Percentiles rank a stretch among this genome's conserved stretches.
These are phyloP conservation scores for Crenuchus spilurus DNA, from an alignment of 2,797 vertebrate species.

Conservation along the genomic window DNA sequence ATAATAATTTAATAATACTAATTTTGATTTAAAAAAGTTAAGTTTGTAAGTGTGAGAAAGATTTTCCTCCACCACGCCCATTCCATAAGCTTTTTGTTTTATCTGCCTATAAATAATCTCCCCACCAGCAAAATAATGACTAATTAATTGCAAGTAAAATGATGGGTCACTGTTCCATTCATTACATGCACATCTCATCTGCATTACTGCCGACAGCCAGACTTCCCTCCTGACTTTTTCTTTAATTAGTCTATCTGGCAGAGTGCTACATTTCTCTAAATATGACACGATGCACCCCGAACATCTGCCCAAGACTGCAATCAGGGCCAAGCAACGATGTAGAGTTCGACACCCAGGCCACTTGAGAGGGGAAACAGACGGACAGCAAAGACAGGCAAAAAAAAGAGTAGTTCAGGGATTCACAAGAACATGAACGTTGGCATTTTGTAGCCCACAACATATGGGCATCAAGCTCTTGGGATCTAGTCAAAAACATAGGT, in stretches of 20 bases:
- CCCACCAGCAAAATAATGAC: constrained; percentile 12
- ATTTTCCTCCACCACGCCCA: not conserved
- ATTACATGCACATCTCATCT: constrained; percentile 34
- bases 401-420: not conserved
- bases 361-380: not conserved
- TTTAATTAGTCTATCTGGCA: constrained; percentile 45
- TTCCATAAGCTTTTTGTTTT: constrained; percentile 7
- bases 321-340: constrained; percentile 27
- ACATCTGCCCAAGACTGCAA: constrained; percentile 36
- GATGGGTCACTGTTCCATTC: constrained; percentile 19
- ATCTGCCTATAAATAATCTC: constrained; percentile 23
- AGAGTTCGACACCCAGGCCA: not conserved
- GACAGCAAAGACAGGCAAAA: not conserved
- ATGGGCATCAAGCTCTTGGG: not conserved
- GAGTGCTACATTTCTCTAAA: constrained; percentile 23
- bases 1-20: no score
- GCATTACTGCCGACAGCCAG: constrained; percentile 4
- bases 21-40: no score
- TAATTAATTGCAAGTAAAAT: constrained; percentile 9
- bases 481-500: no score
- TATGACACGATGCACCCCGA: not conserved
- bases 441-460: not conserved
- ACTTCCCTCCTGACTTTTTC: constrained; percentile 6
- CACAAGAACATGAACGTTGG: not conserved
- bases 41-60: no score